Evolutionary conservation across 2,797 vertebrate genomes (phyloP).

Genomic region (Phataginus tricuspis): DNA sequence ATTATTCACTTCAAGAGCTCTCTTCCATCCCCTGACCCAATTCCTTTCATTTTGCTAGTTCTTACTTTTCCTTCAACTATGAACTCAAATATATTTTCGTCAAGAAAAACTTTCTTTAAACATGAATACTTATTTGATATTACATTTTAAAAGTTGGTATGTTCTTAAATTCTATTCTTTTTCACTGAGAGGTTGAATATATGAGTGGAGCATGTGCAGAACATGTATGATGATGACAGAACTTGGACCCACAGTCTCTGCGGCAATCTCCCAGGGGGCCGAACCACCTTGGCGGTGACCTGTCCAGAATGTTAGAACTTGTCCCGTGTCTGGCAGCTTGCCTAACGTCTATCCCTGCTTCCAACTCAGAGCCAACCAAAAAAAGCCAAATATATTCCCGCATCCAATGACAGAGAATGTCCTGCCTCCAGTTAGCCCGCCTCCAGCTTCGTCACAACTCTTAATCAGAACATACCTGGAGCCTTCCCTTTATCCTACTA

Average conservation of each 20-base stretch:
- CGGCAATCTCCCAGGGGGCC: neutral
- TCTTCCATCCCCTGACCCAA: neutral
- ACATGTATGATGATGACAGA: neutral
- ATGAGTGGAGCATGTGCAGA: neutral
- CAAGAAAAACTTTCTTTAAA: neutral
- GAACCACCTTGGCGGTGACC: neutral
- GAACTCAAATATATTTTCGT: neutral
- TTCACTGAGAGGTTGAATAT: neutral
- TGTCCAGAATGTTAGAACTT: neutral
- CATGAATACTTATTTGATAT: neutral
- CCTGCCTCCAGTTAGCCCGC: rapidly evolving
- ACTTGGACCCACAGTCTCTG: neutral
- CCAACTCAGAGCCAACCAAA: neutral
- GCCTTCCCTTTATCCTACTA: neutral
- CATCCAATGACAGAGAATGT: neutral
- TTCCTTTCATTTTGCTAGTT: neutral
- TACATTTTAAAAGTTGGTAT: neutral
- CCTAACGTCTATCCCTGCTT: neutral
- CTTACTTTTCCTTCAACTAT: neutral
- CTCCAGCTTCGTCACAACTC: neutral
- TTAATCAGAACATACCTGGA: neutral
- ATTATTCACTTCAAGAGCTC: neutral
- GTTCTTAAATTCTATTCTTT: neutral
- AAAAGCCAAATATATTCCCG: neutral
- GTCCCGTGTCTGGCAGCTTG: neutral